Percentiles rank a stretch among this genome's conserved stretches.
Conservation (phyloP, 2,888 invertebrate genomes). For the Pyralis farinalis region DNA sequence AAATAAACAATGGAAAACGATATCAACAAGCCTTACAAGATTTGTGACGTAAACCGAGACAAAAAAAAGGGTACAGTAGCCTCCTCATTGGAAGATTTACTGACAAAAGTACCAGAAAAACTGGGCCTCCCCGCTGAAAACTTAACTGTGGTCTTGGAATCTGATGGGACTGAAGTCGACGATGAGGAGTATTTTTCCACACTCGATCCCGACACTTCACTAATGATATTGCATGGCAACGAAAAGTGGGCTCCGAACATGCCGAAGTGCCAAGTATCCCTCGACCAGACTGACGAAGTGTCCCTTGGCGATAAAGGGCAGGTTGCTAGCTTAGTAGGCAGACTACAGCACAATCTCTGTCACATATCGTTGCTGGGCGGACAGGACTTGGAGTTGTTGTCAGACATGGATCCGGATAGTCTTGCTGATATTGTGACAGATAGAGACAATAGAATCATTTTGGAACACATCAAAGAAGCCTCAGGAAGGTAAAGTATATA, state of each 20-base stretch:
- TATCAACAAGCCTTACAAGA: constrained; percentile 87
- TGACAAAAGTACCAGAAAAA: constrained; percentile 88
- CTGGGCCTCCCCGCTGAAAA: constrained; percentile 83
- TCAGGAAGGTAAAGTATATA: constrained; percentile 85
- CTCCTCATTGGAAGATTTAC: constrained; percentile 88
- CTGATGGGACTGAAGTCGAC: constrained; percentile 96
- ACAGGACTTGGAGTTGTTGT: constrained; percentile 90
- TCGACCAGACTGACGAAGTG: constrained; percentile 81
- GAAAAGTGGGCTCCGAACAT: constrained; percentile 88
- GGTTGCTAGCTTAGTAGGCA: constrained; percentile 88
- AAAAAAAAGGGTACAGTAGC: constrained; percentile 92
- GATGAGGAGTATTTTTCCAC: constrained; percentile 97
- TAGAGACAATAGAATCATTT: constrained; percentile 86
- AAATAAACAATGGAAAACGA: constrained; percentile 76
- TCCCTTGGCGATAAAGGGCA: constrained; percentile 77
- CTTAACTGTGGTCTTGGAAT: constrained; percentile 92
- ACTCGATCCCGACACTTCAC: constrained; percentile 91
- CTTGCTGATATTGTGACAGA: constrained; percentile 90
- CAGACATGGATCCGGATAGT: constrained; percentile 95
- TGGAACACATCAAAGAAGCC: constrained; percentile 91
- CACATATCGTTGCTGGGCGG: constrained; percentile 92
- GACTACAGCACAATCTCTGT: constrained; percentile 89
- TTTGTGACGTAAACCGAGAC: constrained; percentile 89
- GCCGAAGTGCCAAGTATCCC: constrained; percentile 82
- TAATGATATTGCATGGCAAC: constrained; percentile 89